phyloP scores from a whole-genome alignment of 2,797 vertebrate species.

The Emydoidea blandingii region DNA sequence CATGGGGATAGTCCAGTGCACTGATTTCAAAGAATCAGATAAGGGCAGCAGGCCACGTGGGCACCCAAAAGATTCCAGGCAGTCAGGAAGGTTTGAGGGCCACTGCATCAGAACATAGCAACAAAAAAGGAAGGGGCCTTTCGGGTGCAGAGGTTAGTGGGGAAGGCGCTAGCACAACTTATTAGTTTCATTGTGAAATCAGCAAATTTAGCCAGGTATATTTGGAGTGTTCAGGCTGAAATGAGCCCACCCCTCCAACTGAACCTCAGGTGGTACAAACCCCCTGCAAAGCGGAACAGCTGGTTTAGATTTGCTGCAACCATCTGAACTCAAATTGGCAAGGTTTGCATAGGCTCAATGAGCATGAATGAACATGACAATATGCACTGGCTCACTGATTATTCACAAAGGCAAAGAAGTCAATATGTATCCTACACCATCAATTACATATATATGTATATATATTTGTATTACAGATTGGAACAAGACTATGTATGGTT shows the following conservation, averaged over 20 bases:
- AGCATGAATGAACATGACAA: neutral
- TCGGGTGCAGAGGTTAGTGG: neutral
- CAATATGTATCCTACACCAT: neutral
- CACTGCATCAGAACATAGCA: neutral
- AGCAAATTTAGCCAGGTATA: neutral
- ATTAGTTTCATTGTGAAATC: neutral
- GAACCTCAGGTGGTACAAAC: neutral
- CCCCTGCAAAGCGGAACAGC: neutral
- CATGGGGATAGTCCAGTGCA: neutral
- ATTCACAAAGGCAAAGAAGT: neutral
- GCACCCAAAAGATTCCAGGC: neutral
- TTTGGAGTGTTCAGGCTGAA: neutral
- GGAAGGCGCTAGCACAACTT: neutral
- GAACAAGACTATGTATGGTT: constrained; percentile 92
- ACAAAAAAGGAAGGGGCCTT: neutral
- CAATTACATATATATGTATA: neutral
- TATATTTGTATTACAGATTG: constrained; percentile 85
- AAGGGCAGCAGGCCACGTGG: neutral
- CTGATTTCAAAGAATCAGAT: neutral
- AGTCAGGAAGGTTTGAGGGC: neutral
- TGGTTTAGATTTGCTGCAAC: neutral
- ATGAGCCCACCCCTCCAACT: neutral
- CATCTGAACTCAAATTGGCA: accelerated
- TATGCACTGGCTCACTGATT: neutral
- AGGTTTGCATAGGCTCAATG: neutral